These are phyloP conservation scores for Halcyon smyrnensis DNA, from an alignment of 2,797 vertebrate species.

Conservation along the genomic window DNA sequence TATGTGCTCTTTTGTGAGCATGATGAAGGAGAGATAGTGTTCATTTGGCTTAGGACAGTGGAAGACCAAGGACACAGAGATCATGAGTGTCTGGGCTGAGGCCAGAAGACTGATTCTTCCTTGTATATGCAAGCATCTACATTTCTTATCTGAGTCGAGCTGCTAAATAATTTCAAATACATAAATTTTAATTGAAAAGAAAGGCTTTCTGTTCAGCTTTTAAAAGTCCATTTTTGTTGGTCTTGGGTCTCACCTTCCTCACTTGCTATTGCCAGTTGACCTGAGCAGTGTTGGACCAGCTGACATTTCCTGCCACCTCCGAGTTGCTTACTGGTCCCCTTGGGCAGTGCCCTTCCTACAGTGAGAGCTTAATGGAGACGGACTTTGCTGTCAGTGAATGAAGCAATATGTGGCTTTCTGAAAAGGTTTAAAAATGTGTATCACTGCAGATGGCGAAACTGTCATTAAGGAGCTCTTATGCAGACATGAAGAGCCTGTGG, in stretches of 20 bases:
- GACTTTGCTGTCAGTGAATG: neutral
- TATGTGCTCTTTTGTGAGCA: neutral
- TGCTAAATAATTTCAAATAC: neutral
- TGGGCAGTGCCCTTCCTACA: neutral
- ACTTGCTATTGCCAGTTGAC: neutral
- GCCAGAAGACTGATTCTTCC: neutral
- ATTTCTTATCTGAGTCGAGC: neutral
- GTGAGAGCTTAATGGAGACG: neutral
- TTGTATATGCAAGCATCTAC: neutral
- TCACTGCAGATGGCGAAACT: neutral
- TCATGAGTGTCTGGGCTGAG: neutral
- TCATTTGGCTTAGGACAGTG: neutral
- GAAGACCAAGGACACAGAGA: neutral
- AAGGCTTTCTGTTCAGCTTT: neutral
- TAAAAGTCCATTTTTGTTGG: neutral
- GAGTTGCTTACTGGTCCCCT: neutral
- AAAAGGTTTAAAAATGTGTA: neutral
- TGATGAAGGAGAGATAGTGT: neutral
- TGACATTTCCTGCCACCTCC: neutral
- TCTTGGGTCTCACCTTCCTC: neutral
- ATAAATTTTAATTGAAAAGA: neutral
- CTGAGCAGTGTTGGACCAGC: neutral
- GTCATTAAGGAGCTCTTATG: neutral
- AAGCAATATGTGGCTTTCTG: neutral
- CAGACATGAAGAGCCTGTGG: neutral